Evolutionary conservation across 1,140 invertebrate genomes (phyloP).

Genomic region (Steinernema feltiae): DNA sequence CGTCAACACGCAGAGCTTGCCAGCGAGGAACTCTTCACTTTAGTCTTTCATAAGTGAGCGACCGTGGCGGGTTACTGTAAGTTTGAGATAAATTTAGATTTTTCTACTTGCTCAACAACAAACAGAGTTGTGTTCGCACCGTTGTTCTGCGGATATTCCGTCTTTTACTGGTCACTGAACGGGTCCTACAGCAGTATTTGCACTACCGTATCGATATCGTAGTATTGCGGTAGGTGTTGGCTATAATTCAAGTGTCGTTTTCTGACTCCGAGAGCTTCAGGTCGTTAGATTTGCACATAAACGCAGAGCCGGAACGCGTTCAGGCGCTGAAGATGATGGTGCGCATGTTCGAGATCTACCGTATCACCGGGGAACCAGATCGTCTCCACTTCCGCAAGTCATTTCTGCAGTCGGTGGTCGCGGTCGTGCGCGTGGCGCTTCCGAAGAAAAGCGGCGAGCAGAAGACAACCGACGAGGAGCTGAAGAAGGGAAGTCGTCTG

Average conservation of each 20-base stretch:
- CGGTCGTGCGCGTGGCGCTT: background rate
- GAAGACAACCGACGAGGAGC: background rate
- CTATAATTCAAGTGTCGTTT: no score
- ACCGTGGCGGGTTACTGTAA: background rate
- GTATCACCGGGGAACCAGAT: background rate
- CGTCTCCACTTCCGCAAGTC: background rate
- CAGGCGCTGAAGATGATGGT: constrained; percentile 4
- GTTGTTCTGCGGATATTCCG: background rate
- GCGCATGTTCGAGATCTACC: constrained; percentile 8
- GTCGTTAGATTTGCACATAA: background rate
- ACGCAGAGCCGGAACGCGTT: background rate
- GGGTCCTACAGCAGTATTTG: background rate
- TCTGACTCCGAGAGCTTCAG: background rate
- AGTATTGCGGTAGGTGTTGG: background rate
- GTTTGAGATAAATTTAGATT: background rate
- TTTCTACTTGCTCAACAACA: constrained; percentile 2
- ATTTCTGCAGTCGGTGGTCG: background rate
- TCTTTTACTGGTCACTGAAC: background rate
- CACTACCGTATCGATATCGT: background rate
- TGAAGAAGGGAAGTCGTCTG: background rate
- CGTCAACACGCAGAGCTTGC: background rate
- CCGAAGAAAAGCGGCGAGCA: background rate
- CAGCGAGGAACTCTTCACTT: background rate
- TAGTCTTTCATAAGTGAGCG: background rate
- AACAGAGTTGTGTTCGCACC: background rate